These are phyloP conservation scores for Turritopsis dohrnii DNA, from an alignment of 30 jellyfish, hydroid and myxozoan species.

Conservation along the genomic window DNA sequence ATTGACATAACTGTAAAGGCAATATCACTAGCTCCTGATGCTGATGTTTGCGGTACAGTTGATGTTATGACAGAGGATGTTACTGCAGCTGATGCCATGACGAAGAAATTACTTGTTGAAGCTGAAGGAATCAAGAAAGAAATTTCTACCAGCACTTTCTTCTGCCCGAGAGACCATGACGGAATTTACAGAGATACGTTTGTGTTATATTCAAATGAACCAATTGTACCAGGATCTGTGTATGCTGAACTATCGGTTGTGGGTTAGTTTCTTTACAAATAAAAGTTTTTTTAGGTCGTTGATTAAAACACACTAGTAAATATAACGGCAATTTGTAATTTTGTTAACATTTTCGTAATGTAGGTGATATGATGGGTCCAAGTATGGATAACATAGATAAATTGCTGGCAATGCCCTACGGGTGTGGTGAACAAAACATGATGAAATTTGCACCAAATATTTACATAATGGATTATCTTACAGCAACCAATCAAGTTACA, in stretches of 20 bases:
- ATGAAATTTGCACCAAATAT: conserved; percentile 79
- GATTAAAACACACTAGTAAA: background rate
- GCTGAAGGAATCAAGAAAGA: conserved; percentile 90
- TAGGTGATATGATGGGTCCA: conserved; percentile 75
- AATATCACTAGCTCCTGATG: conserved; percentile 29
- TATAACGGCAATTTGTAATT: background rate
- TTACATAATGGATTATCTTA: conserved; percentile 54
- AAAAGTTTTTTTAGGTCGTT: no score
- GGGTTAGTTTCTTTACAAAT: conserved; percentile 43
- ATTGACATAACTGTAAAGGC: conserved; percentile 63
- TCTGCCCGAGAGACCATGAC: conserved; percentile 54
- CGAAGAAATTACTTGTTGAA: conserved; percentile 71
- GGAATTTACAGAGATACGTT: conserved; percentile 33
- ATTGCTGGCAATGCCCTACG: conserved; percentile 73
- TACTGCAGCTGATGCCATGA: conserved; percentile 59
- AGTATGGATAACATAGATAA: conserved; percentile 53
- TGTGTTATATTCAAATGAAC: conserved; percentile 29
- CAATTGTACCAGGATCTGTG: conserved; percentile 59
- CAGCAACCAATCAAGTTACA: conserved; percentile 47
- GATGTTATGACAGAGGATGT: conserved; percentile 27
- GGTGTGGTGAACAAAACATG: conserved; percentile 91
- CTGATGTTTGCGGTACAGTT: conserved; percentile 42
- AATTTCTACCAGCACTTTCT: conserved; percentile 47
- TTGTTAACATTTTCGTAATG: background rate
- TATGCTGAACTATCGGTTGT: conserved; percentile 57